Evolutionary conservation across 1,140 invertebrate species (phyloP).

Genomic region (Bathynomus jamesi): DNA sequence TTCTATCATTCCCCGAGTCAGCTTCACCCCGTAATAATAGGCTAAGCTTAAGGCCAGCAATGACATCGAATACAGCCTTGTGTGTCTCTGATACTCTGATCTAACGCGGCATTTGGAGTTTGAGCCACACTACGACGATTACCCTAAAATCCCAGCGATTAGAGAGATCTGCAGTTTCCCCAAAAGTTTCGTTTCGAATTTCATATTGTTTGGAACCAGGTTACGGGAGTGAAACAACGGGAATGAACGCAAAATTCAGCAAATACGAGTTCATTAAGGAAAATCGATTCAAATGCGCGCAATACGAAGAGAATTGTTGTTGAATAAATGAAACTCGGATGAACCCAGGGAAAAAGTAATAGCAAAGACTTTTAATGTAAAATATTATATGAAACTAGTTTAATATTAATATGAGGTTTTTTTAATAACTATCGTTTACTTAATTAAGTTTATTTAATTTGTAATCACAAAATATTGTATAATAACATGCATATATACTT

Average conservation of each 20-base stretch:
- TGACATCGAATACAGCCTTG: not conserved
- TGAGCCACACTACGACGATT: not conserved
- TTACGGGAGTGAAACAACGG: not conserved
- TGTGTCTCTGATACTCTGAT: not conserved
- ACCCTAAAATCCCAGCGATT: not conserved
- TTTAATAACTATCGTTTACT: too few species aligned
- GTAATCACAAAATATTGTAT: too few species aligned
- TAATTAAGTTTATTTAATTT: too few species aligned
- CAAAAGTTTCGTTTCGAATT: not conserved
- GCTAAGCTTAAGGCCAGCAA: not conserved
- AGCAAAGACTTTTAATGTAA: not conserved
- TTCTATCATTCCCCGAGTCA: not conserved
- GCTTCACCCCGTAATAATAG: not conserved
- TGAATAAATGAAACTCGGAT: not conserved
- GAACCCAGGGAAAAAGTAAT: not conserved
- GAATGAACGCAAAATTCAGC: not conserved
- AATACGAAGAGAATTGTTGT: too few species aligned
- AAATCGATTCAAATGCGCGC: constrained; percentile 1
- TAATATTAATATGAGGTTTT: too few species aligned
- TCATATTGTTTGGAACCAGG: not conserved
- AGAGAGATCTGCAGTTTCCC: too few species aligned
- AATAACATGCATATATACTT: too few species aligned
- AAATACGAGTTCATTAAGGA: not conserved
- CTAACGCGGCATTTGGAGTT: not conserved
- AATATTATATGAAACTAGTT: too few species aligned